Percentiles rank a stretch among this genome's conserved stretches.
phyloP scores from a whole-genome alignment of 1,140 invertebrate genomes.

The Drosophila miranda region DNA sequence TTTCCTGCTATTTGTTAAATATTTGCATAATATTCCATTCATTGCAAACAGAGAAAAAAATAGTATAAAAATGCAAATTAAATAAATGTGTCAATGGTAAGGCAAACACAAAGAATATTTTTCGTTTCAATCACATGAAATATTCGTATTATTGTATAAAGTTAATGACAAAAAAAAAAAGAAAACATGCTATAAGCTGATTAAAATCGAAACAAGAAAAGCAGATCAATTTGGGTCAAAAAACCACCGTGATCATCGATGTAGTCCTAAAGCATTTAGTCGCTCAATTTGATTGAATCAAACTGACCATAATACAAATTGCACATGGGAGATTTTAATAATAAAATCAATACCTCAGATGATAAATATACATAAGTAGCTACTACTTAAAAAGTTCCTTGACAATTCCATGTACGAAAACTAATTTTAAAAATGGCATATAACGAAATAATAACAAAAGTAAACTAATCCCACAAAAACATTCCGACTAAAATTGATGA shows the following conservation, averaged over 20 bases:
- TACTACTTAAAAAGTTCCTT: no score
- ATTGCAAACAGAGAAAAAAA: slow-evolving; percentile 9
- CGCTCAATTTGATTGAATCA: no score
- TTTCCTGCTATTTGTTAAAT: slow-evolving; percentile 47
- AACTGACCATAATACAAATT: no score
- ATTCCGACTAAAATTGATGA: neutral
- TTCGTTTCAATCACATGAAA: slow-evolving; percentile 10
- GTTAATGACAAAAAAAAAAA: slow-evolving; percentile 1
- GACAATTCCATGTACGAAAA: no score
- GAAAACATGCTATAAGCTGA: slow-evolving; percentile 7
- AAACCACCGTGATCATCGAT: no score
- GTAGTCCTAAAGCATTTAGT: no score
- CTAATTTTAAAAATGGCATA: no score
- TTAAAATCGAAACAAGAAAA: slow-evolving; percentile 6
- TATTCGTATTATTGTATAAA: slow-evolving; percentile 9
- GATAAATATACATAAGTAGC: no score
- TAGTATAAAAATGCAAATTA: slow-evolving; percentile 22
- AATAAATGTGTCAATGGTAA: slow-evolving; percentile 34
- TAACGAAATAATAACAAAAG: no score
- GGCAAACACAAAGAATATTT: slow-evolving; percentile 20
- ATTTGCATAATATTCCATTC: slow-evolving; percentile 46
- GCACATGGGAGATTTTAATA: no score
- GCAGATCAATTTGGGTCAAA: slow-evolving; percentile 1
- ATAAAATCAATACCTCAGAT: no score
- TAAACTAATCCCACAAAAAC: neutral